Base-by-base conservation (phyloP, 2,888 invertebrate species). In the Lapara coniferarum region DNA sequence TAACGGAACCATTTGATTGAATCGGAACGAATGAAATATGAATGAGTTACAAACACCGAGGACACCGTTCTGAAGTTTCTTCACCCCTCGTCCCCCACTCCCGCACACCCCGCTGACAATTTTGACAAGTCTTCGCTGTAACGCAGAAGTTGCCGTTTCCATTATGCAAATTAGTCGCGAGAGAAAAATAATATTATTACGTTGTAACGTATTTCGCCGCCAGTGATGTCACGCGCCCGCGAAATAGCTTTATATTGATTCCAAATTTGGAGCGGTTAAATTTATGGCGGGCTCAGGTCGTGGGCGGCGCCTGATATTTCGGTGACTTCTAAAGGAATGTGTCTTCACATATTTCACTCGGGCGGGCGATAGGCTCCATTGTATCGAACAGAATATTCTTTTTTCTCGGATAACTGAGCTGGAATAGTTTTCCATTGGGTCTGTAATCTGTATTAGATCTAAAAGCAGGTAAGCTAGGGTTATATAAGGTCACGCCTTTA, bases 81-180 rank as follows among this genome's bases (percentile, higher is more conserved):
- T 44, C 19, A 19, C 49, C 46, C 16, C n/a, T 16, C 25, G 5
- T 7, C 51, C 16, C 49, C 66, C 49, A 13, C 56, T 25, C 25
- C 19, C 66, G 51, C 44, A n/a, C n/a, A 13, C 69, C 69, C 49
- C 70, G 73, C 74, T 74, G 71, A 74, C 73, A 74, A 74, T 69
- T 73, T 74, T 73, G 74, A 74, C 71, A 69, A 74, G 75, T 71
- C 69, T 49, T 25, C 25, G 16, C 16, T 19, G 56, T 70, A 66
- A 58, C 57, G 66, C 66, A 55, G 14, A 67, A 67, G 55, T 19
- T 44, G 59, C 59, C 52, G 30, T 58, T 59, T 59, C 37, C 52
- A 76, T 77, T 75, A 77, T 77, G 76, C 73, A 75, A 78, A 78
- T 78, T 76, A 72, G 74, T 74, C 70, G 68, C 66, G 71, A 53